Evolutionary conservation across 2,797 vertebrate genomes (phyloP), one percentile per base, ranked within the genome.

Genomic region (Pristis pectinata): DNA sequence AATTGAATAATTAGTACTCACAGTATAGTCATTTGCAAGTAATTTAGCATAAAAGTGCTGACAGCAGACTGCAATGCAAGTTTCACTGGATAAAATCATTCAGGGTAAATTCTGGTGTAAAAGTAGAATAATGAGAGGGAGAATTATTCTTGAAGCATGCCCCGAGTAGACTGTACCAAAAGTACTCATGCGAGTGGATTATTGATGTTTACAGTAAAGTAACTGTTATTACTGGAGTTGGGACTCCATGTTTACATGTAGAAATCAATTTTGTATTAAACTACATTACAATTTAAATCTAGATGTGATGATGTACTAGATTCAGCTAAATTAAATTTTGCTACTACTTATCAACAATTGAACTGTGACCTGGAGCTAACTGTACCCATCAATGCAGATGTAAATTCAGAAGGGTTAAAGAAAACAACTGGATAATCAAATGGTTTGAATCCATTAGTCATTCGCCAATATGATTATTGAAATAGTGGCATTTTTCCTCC

Each of bases 1-100:
- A 92, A 92, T 67, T 92, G 61, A 92, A 67, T 92, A 92, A 92
- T 17, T 92, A 67, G n/a, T n/a, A 67, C 19, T 24, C 37, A 87
- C 41, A 17, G 24, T 30, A 56, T 56, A 85, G 53, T 53, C 85
- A 89, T n/a, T 89, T 59, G 22, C 64, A 93, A 93, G 64, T 70
- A 93, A 93, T 61, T 19, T 44, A 70, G 37, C 7, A 93, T 70
- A 70, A 93, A 93, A 67, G 0, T 70, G 61, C 24, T 44, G n/a
- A 70, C 19, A 92, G 22, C 22, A 70, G 89, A 67, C 24, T 92
- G 64, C n/a, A 61, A 41, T 44, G 53, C 13, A 89, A 89, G 13
- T 61, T 89, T 89, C 5, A 37, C 5, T 17, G 34, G 19, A 67
- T 93, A 93, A 93, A 41, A 70, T n/a, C 7, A 19, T 67, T 61